phyloP scores from a whole-genome alignment of 2,797 vertebrate genomes.

The Jordanella pulchra region DNA sequence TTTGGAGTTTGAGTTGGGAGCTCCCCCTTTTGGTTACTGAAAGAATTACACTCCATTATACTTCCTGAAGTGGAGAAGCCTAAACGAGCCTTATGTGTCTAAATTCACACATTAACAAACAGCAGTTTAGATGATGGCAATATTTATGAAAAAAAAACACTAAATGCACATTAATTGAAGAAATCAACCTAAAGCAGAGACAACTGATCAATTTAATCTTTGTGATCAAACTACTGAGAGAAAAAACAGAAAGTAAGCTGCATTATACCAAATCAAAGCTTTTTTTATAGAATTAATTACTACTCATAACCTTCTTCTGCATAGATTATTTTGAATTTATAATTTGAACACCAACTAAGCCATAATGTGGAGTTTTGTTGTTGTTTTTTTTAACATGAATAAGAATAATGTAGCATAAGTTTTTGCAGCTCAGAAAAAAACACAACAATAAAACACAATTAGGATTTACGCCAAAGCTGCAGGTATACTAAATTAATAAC shows the following conservation, averaged over 20 bases:
- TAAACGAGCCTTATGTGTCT: background rate
- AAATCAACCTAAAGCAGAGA: background rate
- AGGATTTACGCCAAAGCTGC: background rate
- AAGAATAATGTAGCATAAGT: too few relatives aligned
- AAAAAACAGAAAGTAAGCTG: background rate
- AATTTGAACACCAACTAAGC: background rate
- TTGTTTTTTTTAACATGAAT: too few relatives aligned
- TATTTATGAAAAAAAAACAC: background rate
- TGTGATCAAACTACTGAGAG: background rate
- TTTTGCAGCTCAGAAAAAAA: too few relatives aligned
- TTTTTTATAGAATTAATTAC: background rate
- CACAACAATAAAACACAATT: too few relatives aligned
- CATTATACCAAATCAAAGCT: background rate
- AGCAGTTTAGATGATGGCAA: too few relatives aligned
- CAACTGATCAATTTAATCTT: background rate
- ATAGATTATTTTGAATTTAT: background rate
- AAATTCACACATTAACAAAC: background rate
- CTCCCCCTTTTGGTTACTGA: constrained; percentile 30
- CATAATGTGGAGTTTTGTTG: too few relatives aligned
- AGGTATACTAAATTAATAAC: background rate
- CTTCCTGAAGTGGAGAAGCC: fast-evolving
- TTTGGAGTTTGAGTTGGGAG: constrained; percentile 27
- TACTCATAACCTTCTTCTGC: too few relatives aligned
- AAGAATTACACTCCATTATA: constrained; percentile 14
- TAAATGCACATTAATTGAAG: background rate